These are phyloP conservation scores for Columba livia DNA, from an alignment of 2,113 vertebrate species.

Conservation along the genomic window DNA sequence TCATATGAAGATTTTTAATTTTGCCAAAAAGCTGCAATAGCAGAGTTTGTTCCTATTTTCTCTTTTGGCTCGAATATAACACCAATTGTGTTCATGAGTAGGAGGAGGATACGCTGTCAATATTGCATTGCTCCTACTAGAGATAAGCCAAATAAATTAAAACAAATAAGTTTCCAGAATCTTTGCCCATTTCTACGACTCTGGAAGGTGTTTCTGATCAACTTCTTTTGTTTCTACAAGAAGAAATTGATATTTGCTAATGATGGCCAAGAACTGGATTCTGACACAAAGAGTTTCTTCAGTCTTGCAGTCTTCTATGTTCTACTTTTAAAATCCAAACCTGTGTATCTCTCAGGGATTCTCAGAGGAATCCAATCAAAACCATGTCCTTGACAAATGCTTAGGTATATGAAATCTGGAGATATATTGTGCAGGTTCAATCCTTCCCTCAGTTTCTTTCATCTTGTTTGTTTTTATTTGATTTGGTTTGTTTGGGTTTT, in stretches of 20 bases:
- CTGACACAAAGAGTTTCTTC: not conserved
- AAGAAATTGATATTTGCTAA: not conserved
- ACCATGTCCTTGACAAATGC: not conserved
- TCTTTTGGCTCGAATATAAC: not conserved
- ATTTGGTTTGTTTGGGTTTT: not conserved
- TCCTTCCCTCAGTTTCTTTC: not conserved
- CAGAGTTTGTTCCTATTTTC: not conserved
- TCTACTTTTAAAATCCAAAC: not conserved
- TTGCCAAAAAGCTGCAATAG: not conserved
- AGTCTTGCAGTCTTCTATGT: fast-evolving
- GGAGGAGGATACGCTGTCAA: not conserved
- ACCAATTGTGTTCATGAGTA: not conserved
- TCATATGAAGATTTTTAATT: not conserved
- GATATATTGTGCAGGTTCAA: not conserved
- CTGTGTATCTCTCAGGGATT: not conserved
- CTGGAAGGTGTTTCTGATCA: not conserved
- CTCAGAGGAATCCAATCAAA: not conserved
- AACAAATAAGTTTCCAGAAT: not conserved
- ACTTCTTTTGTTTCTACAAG: not conserved
- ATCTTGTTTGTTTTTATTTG: not conserved
- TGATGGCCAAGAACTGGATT: not conserved
- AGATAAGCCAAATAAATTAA: not conserved
- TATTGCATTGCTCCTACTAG: not conserved
- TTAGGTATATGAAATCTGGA: not conserved
- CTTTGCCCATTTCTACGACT: not conserved